phyloP scores from a whole-genome alignment of 2,797 vertebrate genomes.

The Hemibagrus guttatus region DNA sequence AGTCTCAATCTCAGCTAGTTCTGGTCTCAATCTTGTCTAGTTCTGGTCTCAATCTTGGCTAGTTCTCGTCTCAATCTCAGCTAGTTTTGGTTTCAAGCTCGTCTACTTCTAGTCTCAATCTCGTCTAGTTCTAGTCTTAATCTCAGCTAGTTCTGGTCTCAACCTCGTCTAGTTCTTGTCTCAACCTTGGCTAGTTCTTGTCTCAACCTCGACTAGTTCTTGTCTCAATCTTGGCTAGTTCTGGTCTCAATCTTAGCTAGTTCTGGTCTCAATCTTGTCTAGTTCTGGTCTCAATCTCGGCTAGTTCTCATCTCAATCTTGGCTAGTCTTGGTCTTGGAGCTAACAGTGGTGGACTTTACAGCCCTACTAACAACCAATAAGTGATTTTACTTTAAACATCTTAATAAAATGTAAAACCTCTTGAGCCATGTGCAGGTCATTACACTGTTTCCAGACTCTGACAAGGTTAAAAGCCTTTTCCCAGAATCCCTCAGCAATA shows the following conservation, averaged over 20 bases:
- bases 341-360: neutral
- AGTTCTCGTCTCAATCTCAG: neutral
- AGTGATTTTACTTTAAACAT: neutral
- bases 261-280: too few relatives aligned
- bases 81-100: too few relatives aligned
- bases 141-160: too few relatives aligned
- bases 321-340: neutral
- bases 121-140: too few relatives aligned
- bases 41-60: neutral
- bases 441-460: neutral
- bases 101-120: too few relatives aligned
- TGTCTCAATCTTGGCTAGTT: too few relatives aligned
- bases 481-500: slow-evolving; percentile 7
- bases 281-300: too few relatives aligned
- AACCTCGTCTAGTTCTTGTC: too few relatives aligned
- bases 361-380: neutral
- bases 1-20: neutral
- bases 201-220: too few relatives aligned
- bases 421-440: neutral
- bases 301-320: too few relatives aligned
- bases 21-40: neutral
- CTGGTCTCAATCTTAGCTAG: too few relatives aligned
- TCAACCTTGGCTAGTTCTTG: too few relatives aligned
- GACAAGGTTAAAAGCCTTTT: slow-evolving; percentile 12
- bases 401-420: neutral